Conservation (phyloP, 1,140 invertebrate genomes). For the Formica selysi region DNA sequence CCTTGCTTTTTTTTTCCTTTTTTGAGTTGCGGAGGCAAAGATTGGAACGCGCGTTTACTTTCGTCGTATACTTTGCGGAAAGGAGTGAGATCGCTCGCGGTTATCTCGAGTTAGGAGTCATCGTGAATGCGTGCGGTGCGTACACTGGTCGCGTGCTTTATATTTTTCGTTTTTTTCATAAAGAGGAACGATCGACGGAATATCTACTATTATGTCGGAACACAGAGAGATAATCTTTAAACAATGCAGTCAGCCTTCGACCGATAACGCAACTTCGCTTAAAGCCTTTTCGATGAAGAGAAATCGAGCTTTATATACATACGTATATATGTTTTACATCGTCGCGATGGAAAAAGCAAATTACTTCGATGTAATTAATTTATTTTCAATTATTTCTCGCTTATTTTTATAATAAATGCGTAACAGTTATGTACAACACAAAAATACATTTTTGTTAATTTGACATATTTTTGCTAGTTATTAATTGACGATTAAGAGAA, state of each 20-base stretch:
- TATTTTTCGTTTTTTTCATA: constrained; percentile 58
- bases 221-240: constrained; percentile 76
- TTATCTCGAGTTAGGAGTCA: constrained; percentile 5
- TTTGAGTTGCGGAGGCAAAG: background rate
- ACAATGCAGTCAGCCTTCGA: constrained; percentile 63
- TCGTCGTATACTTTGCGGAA: constrained; percentile 68
- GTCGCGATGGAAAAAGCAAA: background rate
- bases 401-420: constrained; percentile 23
- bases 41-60: constrained; percentile 58
- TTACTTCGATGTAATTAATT: constrained; percentile 8
- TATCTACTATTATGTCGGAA: constrained; percentile 70
- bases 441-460: constrained; percentile 18
- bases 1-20: background rate
- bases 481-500: constrained; percentile 15
- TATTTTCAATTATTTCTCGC: constrained; percentile 26
- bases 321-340: background rate
- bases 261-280: constrained; percentile 51
- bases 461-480: background rate
- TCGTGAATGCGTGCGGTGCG: constrained; percentile 54
- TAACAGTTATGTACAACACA: background rate
- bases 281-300: background rate
- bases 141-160: constrained; percentile 31
- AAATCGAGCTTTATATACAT: background rate
- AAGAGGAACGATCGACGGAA: constrained; percentile 71
- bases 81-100: constrained; percentile 56